Evolutionary conservation across 2,888 invertebrate species (phyloP).

Genomic region (Cryptocheilus praepositus): DNA sequence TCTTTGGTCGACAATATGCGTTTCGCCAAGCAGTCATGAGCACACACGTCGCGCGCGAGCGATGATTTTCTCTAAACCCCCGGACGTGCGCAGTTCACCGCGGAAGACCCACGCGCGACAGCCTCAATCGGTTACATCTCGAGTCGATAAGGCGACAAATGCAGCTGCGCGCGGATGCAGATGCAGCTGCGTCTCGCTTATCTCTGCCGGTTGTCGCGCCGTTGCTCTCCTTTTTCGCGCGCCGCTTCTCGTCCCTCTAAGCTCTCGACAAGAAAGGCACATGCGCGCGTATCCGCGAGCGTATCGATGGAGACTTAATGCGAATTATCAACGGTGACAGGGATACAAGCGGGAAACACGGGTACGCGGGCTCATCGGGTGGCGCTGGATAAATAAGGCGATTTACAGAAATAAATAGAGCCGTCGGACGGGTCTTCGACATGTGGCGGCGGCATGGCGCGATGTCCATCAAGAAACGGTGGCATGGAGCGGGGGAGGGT

Average conservation of each 20-base stretch:
- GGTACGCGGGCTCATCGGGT: slow-evolving; percentile 30
- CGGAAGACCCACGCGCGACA: slow-evolving; percentile 40
- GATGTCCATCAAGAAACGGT: slow-evolving; percentile 29
- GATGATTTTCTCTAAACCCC: slow-evolving; percentile 39
- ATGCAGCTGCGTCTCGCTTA: slow-evolving; percentile 27
- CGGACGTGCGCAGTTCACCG: slow-evolving; percentile 25
- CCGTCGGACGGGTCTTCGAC: slow-evolving; percentile 61
- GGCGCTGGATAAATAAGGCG: slow-evolving; percentile 47
- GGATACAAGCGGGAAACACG: slow-evolving; percentile 27
- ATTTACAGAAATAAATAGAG: slow-evolving; percentile 68
- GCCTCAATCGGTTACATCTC: slow-evolving; percentile 37
- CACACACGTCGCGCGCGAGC: neutral
- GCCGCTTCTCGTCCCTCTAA: slow-evolving; percentile 10
- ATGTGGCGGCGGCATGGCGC: slow-evolving; percentile 28
- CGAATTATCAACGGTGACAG: slow-evolving; percentile 46
- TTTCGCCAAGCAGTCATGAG: too few species aligned
- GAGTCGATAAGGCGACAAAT: slow-evolving; percentile 31
- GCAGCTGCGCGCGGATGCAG: slow-evolving; percentile 28
- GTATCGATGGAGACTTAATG: slow-evolving; percentile 32
- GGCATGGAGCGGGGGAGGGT: slow-evolving; percentile 26
- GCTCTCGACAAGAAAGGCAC: neutral
- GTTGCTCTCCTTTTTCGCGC: slow-evolving; percentile 20
- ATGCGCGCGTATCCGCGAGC: neutral
- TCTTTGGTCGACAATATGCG: too few species aligned
- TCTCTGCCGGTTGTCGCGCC: too few species aligned